Base-by-base conservation (phyloP, 2,888 invertebrate species). In the Saturnia japonica region DNA sequence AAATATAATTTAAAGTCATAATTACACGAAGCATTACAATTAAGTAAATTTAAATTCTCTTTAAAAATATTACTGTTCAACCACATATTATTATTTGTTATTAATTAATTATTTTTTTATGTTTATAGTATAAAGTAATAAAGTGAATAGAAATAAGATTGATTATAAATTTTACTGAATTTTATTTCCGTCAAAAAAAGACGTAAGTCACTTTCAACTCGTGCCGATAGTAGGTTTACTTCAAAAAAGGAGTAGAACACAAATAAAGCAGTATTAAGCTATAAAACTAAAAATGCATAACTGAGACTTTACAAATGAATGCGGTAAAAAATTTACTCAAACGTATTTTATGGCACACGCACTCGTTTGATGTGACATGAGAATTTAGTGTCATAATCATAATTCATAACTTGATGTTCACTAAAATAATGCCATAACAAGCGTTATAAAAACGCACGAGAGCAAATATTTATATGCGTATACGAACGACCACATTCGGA, bases 391-490 rank as follows among this genome's bases (percentile, higher is more conserved):
- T 75, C 73, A 74, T n/a, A n/a, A n/a, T n/a, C n/a, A n/a, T n/a
- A n/a, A n/a, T n/a, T n/a, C n/a, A n/a, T 75, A 74, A 77, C 75
- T 75, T 78, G 75, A 76, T 74, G 79, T 74, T 74, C 73, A 77
- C 73, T 85, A 79, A 82, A 82, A 82, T 84, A 79, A 85, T 82
- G 75, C 77, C 74, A 75, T 84, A 83, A 85, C 80, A 77, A 76
- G 60, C 57, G 69, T 73, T 76, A 78, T 87, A 86, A 87, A 87
- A 80, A 74, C 72, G 75, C 75, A 73, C 73, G 74, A 74, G 75
- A 80, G 81, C 82, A 83, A 85, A 86, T 78, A 77, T 81, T 77
- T 74, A 70, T 42, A 40, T 42, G 64, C n/a, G 47, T n/a, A 40
- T 68, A 68, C 40, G 34, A 40, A 68, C 40, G 34, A 40, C 72